Base-by-base conservation (phyloP, 1,140 invertebrate genomes). In the Drosophila ananassae region DNA sequence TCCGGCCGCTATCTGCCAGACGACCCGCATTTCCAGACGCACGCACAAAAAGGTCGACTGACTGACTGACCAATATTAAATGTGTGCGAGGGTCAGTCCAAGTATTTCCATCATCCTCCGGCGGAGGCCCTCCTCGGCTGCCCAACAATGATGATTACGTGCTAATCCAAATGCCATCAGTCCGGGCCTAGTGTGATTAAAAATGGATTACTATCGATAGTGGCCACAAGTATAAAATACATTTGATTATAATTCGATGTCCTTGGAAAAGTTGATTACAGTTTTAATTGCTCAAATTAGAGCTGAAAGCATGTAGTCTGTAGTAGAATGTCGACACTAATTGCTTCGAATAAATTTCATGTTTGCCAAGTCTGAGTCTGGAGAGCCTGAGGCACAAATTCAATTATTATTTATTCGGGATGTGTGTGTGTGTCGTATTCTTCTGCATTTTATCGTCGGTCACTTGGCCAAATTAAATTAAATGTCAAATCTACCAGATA, bases 371-470 rank as follows among this genome's bases (percentile, higher is more conserved):
- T 24, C 25, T 46, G 34, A 30, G 28, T 28, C 25, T 13, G 7
- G 34, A 51, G 9, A 28, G 28, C 63, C 56, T 13, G 7, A 13
- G 22, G 58, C 46, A 47, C 54, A 89, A 76, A 87, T 89, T 58
- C 73, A 73, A 79, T 82, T 63, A 77, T 73, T 71, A 83, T 83
- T 83, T 79, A 89, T 87, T 76, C 62, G 46, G 61, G 68, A 74
- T 60, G 58, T 61, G 46, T 17, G 46, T 62, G n/a, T 17, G 21
- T 9, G 17, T 24, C 17, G 41, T 10, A 24, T 34, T 63, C 6
- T 21, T 50, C 12, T 24, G 25, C 25, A 63, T 28, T 62, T 53
- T 28, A 30, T 55, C 13, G 3, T 50, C 34, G 34, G 53, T 28
- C 37, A 50, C 13, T 44, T 48, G 34, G 8, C 12, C 17, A 59